Evolutionary conservation across 2,797 vertebrate species (phyloP), one percentile per base, ranked within the genome.

Genomic region (Lutjanus campechanus): DNA sequence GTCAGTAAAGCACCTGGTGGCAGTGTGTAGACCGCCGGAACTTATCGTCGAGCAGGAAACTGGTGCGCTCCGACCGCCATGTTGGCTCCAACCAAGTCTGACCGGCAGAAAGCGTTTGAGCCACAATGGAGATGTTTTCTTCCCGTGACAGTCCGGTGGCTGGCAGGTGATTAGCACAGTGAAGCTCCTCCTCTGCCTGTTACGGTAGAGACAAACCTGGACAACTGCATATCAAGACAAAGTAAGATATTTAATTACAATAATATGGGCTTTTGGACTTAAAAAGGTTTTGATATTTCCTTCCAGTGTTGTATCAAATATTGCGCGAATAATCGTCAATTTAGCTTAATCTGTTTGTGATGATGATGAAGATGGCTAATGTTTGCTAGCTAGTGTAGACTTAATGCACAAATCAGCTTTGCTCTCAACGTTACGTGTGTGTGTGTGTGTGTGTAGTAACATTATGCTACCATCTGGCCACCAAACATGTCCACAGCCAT

Each of bases 131-230:
- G 84, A 47, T 55, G 78, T 83, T 88, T 88, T 85, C 82, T 79
- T 87, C 73, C 74, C 47, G 81, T 91, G 87, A 91, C 85, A 43
- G 77, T 84, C 89, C 85, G 7, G 89, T 92, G 81, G 85, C 95
- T 60, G 59, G 78, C 91, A 93, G 91, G 91, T 94, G 92, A 92
- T 92, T 85, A 91, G 68, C 81, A 61, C 56, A 68, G 71, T 82
- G 92, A 89, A 93, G 95, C 83, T 94, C 94, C 85, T 92, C 84
- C 81, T 78, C 56, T 71, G 22, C 13, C 76, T 73, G 49, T 70
- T 69, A 62, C 74, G 55, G 40, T 25, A 64, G 16, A 79, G 25
- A 86, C 60, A 76, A 84, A 79, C 73, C 85, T 77, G 86, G 67
- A 85, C 55, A 65, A 50, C 68, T n/a, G 44, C 41, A 58, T 7